phyloP scores from a whole-genome alignment of 2,888 invertebrate species.

The Oscheius sp. region DNA sequence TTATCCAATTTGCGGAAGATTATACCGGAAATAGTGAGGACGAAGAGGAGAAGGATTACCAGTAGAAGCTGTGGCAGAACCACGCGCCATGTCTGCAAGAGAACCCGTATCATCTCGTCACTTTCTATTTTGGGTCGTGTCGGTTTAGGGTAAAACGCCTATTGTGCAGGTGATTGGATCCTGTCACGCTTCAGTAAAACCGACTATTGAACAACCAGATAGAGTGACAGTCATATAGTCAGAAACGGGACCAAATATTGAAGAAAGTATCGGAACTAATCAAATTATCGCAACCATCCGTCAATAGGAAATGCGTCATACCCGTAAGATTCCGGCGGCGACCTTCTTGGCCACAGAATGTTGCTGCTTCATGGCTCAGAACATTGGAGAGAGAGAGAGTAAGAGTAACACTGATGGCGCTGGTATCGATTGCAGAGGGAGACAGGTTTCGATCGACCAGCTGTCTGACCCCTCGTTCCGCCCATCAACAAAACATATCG shows the following conservation, averaged over 20 bases:
- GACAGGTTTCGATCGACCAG: slow-evolving; percentile 20
- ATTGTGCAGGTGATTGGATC: too few species aligned
- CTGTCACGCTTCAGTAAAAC: too few species aligned
- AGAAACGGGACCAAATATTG: too few species aligned
- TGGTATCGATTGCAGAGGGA: slow-evolving; percentile 19
- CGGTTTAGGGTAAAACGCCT: too few species aligned
- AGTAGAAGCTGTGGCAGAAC: slow-evolving; percentile 47
- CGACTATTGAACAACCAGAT: too few species aligned
- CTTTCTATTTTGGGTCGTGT: too few species aligned
- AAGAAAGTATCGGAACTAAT: too few species aligned
- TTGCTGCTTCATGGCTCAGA: slow-evolving; percentile 12
- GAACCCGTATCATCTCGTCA: too few species aligned
- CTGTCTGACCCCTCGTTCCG: not conserved
- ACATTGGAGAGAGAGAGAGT: not conserved
- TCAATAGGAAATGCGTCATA: not conserved
- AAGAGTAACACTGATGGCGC: not conserved
- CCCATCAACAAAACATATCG: too few species aligned
- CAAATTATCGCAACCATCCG: too few species aligned
- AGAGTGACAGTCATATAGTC: too few species aligned
- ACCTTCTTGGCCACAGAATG: slow-evolving; percentile 14
- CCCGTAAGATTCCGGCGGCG: slow-evolving; percentile 2
- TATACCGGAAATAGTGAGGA: slow-evolving; percentile 40
- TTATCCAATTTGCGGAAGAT: slow-evolving; percentile 47
- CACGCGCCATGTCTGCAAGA: slow-evolving; percentile 26
- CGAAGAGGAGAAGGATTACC: slow-evolving; percentile 28